phyloP scores from a whole-genome alignment of 2,797 vertebrate species.

The Lerista edwardsae region DNA sequence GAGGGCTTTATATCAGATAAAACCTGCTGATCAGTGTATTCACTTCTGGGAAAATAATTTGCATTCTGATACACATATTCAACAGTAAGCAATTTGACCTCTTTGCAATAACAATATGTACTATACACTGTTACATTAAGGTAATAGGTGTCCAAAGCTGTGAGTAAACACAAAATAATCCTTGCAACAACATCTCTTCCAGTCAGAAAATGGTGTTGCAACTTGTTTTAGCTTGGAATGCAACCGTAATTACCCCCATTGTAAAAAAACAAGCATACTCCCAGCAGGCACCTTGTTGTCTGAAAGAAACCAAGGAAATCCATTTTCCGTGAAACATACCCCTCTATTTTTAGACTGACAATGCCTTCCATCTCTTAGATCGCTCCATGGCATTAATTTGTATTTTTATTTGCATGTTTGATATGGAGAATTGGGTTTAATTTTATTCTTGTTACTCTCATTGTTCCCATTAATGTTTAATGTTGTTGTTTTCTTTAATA shows the following conservation, averaged over 20 bases:
- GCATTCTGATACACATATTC: background rate
- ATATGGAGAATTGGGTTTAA: too few relatives aligned
- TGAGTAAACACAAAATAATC: conserved; percentile 50
- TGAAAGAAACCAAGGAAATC: conserved; percentile 36
- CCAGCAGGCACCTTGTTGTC: background rate
- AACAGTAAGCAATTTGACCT: background rate
- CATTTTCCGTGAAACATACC: conserved; percentile 36
- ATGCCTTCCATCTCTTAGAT: conserved; percentile 43
- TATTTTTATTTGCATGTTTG: conserved; percentile 60
- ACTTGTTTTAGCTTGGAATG: conserved; percentile 13
- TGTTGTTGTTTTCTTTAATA: too few relatives aligned
- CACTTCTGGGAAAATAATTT: conserved; percentile 33
- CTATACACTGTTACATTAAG: conserved; percentile 31
- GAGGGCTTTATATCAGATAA: background rate
- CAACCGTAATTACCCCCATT: conserved; percentile 18
- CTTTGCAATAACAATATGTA: conserved; percentile 45
- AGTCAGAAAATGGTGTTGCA: conserved; percentile 30
- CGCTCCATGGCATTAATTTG: background rate
- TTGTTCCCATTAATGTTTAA: too few relatives aligned
- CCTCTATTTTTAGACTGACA: conserved; percentile 43
- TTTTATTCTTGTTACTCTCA: too few relatives aligned
- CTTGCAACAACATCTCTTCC: conserved; percentile 16
- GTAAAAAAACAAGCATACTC: too few relatives aligned
- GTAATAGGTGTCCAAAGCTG: conserved; percentile 7
- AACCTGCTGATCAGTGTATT: conserved; percentile 26